Conservation (phyloP, 1,140 invertebrate species). For the Pseudomyrmex concolor region DNA sequence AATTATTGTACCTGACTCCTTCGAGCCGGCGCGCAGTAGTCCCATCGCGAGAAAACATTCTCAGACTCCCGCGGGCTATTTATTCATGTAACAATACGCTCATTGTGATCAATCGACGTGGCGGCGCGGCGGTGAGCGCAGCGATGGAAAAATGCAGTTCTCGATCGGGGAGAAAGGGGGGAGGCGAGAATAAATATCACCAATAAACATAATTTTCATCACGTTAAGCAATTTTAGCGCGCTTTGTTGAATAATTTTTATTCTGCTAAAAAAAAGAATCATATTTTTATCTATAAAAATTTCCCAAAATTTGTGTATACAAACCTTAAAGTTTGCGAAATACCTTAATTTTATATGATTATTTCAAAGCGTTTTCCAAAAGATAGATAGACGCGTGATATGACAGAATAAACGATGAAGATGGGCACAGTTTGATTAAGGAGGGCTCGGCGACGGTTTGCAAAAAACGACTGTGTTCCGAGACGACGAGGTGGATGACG, state of each 20-base stretch:
- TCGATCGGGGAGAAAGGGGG: background rate
- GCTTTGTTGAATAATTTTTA: no score
- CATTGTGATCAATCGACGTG: slow-evolving; percentile 54
- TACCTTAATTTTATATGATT: no score
- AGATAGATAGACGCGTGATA: slow-evolving; percentile 22
- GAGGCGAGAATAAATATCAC: slow-evolving; percentile 29
- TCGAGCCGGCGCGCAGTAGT: slow-evolving; percentile 19
- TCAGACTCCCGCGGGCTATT: slow-evolving; percentile 46
- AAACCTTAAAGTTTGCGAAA: no score
- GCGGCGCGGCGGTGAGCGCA: slow-evolving; percentile 13
- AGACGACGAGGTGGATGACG: slow-evolving; percentile 70
- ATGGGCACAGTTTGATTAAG: slow-evolving; percentile 80
- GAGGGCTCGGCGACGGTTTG: slow-evolving; percentile 76
- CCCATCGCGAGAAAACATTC: slow-evolving; percentile 46
- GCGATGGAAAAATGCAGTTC: slow-evolving; percentile 9
- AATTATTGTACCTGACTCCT: slow-evolving; percentile 39
- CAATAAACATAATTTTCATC: slow-evolving; percentile 40
- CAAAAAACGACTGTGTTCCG: slow-evolving; percentile 77
- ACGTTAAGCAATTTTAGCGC: background rate
- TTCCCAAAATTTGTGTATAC: background rate
- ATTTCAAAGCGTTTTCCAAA: background rate
- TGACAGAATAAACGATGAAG: slow-evolving; percentile 53
- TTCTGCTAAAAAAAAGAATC: background rate
- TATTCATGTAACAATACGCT: slow-evolving; percentile 56
- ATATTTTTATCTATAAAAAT: background rate